Evolutionary conservation across 2,888 invertebrate species (phyloP), one percentile per base, ranked within the genome.

Genomic region (Netelia fuscicornis): DNA sequence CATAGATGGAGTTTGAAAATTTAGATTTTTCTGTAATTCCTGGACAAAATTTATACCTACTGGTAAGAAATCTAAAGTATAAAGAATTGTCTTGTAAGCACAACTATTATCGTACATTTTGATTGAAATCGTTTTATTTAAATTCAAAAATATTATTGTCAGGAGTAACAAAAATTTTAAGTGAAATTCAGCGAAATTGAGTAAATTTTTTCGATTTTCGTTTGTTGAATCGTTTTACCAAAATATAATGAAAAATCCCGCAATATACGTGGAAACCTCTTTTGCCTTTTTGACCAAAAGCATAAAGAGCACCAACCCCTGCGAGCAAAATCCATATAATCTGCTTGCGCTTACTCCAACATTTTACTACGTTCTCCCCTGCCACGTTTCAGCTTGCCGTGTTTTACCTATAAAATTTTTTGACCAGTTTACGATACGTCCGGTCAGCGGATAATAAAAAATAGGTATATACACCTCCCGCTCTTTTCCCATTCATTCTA

Each of bases 401-500:
- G 23, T 64, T 81, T 77, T 42, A 58, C 70, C 74, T 84, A 79
- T 84, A 87, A 86, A 85, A 79, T 84, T 87, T 87, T 89, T 85
- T 23, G 80, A 75, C 64, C 84, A 62, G 72, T 88, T 90, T 89
- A 89, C 83, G 82, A 75, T 79, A 60, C 48, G 30, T 8, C 77
- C 65, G 60, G 75, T 71, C 80, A 67, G 70, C 65, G 71, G 17
- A 74, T 72, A 58, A 74, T 74, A 76, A 85, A 89, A 71, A 71
- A 81, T 80, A 84, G 81, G 83, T 68, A 70, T 83, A 85, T 85
- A 80, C 84, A 87, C 56, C 17, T 25, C 58, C 42, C 9, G 52
- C 52, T 52, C 82, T 42, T 48, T 6, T 54, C 56, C 81, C 67
- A 87, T 90, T 88, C 79, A 71, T 84, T 85, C 84, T 89, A 89